Conservation (phyloP, 2,113 vertebrate species). For the Brachyistius frenatus region DNA sequence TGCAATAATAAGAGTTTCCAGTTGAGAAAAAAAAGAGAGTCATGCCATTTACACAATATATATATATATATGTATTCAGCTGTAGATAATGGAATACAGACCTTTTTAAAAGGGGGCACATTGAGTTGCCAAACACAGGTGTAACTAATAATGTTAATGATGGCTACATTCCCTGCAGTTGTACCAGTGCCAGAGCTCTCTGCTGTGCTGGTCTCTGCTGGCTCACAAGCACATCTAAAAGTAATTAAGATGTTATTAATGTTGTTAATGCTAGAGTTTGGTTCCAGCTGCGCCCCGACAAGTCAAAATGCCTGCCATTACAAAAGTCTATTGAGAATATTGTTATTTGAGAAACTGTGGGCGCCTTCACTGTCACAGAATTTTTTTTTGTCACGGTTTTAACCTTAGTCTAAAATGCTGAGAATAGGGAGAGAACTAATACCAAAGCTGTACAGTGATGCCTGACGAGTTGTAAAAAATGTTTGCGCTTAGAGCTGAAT, state of each 20-base stretch:
- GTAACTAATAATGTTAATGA: slow-evolving; percentile 22
- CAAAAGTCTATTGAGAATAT: background rate
- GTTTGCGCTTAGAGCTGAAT: too few relatives aligned
- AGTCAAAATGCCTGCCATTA: background rate
- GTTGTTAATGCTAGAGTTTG: background rate
- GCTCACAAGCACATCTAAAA: background rate
- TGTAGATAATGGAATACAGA: background rate
- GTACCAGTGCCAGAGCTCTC: slow-evolving; percentile 11
- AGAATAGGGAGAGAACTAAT: too few relatives aligned
- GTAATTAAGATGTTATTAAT: background rate
- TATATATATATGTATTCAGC: background rate
- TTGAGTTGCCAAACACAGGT: slow-evolving; percentile 28
- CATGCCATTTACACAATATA: background rate
- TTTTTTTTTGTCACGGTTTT: too few relatives aligned
- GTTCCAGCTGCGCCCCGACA: slow-evolving; percentile 11
- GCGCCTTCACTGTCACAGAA: too few relatives aligned
- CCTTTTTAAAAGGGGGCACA: background rate
- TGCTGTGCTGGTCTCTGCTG: background rate
- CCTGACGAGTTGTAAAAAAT: too few relatives aligned
- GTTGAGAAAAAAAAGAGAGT: background rate
- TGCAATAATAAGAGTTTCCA: background rate
- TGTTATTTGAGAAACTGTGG: background rate
- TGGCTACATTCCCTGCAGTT: slow-evolving; percentile 16
- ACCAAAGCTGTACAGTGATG: too few relatives aligned
- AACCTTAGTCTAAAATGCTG: too few relatives aligned